A percentile compares a stretch with the other conserved stretches of the same genome.
phyloP scores from a whole-genome alignment of 2,113 vertebrate genomes.

The Brienomyrus longianalis region DNA sequence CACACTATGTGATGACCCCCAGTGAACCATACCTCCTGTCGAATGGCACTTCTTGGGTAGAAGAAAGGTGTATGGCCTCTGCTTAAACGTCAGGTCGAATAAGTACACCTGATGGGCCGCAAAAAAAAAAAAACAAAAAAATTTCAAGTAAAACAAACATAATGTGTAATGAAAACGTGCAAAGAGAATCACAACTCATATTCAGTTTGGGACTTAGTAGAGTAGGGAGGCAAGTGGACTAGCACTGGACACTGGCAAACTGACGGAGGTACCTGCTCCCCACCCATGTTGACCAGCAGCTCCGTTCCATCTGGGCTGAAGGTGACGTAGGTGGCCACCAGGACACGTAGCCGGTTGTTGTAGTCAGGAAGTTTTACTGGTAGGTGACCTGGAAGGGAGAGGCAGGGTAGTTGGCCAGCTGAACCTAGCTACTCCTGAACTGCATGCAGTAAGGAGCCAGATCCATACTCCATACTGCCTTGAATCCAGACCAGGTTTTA shows the following conservation, averaged over 20 bases:
- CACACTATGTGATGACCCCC: not conserved
- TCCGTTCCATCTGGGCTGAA: constrained; percentile 97
- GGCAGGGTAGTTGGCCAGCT: not conserved
- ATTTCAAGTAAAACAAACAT: not conserved
- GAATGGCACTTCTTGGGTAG: constrained; percentile 85
- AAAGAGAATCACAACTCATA: not conserved
- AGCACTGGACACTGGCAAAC: not conserved
- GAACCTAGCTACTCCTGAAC: not conserved
- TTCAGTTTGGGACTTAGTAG: not conserved
- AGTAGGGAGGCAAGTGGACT: not conserved
- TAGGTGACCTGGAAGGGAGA: constrained; percentile 71
- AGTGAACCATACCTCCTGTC: constrained; percentile 65
- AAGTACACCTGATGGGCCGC: constrained; percentile 76
- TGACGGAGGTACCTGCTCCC: constrained; percentile 77
- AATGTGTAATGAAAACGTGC: not conserved
- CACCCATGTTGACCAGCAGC: constrained; percentile 96
- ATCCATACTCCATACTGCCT: not conserved
- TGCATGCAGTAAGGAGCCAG: not conserved
- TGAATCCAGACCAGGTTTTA: not conserved
- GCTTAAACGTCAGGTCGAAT: constrained; percentile 93
- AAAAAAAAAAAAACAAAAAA: not conserved
- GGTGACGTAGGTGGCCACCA: constrained; percentile 93
- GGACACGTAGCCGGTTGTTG: constrained; percentile 84
- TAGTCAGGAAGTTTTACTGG: constrained; percentile 93
- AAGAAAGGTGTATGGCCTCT: constrained; percentile 87